Percentiles rank a stretch among this genome's conserved stretches.
phyloP scores from a whole-genome alignment of 2,113 vertebrate genomes.

The Cercocebus atys region DNA sequence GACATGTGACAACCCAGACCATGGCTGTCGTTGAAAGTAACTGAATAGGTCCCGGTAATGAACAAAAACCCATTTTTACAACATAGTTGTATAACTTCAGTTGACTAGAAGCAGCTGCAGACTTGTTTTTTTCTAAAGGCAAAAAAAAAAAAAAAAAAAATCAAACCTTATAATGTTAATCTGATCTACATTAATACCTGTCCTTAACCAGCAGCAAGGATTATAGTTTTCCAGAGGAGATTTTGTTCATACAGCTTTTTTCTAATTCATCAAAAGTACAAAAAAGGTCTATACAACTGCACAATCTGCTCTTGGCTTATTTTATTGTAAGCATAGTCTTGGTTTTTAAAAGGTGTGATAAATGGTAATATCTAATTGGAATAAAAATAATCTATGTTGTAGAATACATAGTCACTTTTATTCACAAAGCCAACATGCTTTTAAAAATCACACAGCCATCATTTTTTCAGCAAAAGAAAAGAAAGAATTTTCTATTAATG shows the following conservation, averaged over 20 bases:
- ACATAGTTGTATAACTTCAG: slow-evolving; percentile 61
- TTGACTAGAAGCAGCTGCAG: slow-evolving; percentile 75
- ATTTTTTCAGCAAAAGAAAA: neutral
- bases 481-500: neutral
- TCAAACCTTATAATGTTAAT: slow-evolving; percentile 60
- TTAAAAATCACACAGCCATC: neutral
- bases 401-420: neutral
- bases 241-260: slow-evolving; percentile 22
- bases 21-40: slow-evolving; percentile 63
- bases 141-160: slow-evolving; percentile 18
- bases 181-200: slow-evolving; percentile 61
- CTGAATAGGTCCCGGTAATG: slow-evolving; percentile 62
- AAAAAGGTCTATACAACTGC: neutral
- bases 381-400: neutral
- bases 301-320: neutral
- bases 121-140: slow-evolving; percentile 1
- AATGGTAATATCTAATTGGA: neutral
- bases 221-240: slow-evolving; percentile 37
- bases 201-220: slow-evolving; percentile 49
- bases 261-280: slow-evolving; percentile 8
- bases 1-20: slow-evolving; percentile 64
- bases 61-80: slow-evolving; percentile 73
- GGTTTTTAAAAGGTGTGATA: slow-evolving; percentile 27
- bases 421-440: slow-evolving; percentile 24
- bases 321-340: slow-evolving; percentile 10